These are phyloP conservation scores for Synanthedon andrenaeformis DNA, from an alignment of 2,888 invertebrate species.

Conservation along the genomic window DNA sequence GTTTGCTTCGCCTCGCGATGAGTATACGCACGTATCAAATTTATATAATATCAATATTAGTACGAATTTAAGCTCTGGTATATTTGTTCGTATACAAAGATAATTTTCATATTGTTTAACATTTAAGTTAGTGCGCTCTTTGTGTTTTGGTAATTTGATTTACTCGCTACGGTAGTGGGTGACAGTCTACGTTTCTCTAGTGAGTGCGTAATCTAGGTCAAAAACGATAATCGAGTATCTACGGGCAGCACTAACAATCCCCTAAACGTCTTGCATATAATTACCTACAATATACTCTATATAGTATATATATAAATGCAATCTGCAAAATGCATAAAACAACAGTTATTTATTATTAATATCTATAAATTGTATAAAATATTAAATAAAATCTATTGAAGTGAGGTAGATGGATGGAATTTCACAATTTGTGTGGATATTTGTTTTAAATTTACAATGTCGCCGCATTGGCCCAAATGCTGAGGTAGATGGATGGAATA, in stretches of 20 bases:
- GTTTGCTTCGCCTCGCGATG: conserved; percentile 14
- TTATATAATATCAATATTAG: conserved; percentile 32
- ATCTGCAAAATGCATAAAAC: conserved; percentile 71
- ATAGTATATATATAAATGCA: conserved; percentile 68
- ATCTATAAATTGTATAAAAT: conserved; percentile 72
- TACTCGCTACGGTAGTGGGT: conserved; percentile 36
- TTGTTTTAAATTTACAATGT: conserved; percentile 46
- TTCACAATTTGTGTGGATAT: conserved; percentile 71
- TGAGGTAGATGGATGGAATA: conserved; percentile 74
- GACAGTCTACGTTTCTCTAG: conserved; percentile 47
- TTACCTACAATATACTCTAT: conserved; percentile 68
- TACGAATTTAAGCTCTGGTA: conserved; percentile 62
- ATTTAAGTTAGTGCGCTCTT: conserved; percentile 43
- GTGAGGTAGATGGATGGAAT: conserved; percentile 83
- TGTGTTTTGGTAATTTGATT: conserved; percentile 22
- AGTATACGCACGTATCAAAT: not conserved
- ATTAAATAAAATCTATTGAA: conserved; percentile 73
- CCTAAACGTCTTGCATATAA: conserved; percentile 61
- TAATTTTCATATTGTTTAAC: conserved; percentile 37
- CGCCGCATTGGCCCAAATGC: conserved; percentile 66
- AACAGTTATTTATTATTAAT: conserved; percentile 66
- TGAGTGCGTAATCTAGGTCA: conserved; percentile 50
- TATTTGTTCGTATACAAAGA: conserved; percentile 68
- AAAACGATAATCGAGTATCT: conserved; percentile 31
- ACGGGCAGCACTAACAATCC: conserved; percentile 58